A percentile compares a stretch with the other conserved stretches of the same genome.
phyloP scores from a whole-genome alignment of 2,888 invertebrate species.

The Cremastinae sp. region DNA sequence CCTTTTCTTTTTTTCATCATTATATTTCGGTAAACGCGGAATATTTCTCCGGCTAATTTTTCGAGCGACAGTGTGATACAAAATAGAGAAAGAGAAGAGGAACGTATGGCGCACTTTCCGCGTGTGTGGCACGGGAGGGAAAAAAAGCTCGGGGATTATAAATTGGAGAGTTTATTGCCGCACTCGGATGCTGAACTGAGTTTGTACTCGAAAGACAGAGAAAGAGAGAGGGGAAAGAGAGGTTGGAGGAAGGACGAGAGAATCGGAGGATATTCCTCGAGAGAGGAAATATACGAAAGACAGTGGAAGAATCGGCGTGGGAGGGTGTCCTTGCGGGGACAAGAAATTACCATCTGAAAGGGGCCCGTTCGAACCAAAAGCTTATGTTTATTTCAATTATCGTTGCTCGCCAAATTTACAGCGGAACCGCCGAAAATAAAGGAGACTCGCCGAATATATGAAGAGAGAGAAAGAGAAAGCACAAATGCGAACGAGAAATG shows the following conservation, averaged over 20 bases:
- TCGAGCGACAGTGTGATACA: background rate
- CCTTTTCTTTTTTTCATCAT: background rate
- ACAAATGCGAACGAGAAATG: too few species aligned
- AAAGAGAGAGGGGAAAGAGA: constrained; percentile 41
- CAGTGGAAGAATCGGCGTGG: constrained; percentile 60
- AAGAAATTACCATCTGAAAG: constrained; percentile 72
- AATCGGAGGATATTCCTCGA: constrained; percentile 12
- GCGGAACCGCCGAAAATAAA: constrained; percentile 50
- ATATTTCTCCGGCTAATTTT: constrained; percentile 11
- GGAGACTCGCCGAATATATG: constrained; percentile 24
- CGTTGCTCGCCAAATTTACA: constrained; percentile 48
- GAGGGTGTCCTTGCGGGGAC: constrained; percentile 62
- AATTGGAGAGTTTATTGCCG: constrained; percentile 54
- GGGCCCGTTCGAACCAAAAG: constrained; percentile 66
- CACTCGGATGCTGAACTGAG: constrained; percentile 45
- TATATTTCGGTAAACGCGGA: background rate
- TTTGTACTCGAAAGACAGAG: constrained; percentile 38
- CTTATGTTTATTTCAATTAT: constrained; percentile 74
- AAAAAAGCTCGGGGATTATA: constrained; percentile 41
- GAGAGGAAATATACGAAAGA: constrained; percentile 47
- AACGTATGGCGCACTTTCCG: constrained; percentile 28
- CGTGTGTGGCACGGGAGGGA: constrained; percentile 25
- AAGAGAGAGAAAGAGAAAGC: constrained; percentile 55
- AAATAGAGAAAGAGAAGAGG: constrained; percentile 8
- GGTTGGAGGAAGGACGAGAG: constrained; percentile 9